Conservation (phyloP, 2,797 vertebrate genomes). For the Simalia tracyae region DNA sequence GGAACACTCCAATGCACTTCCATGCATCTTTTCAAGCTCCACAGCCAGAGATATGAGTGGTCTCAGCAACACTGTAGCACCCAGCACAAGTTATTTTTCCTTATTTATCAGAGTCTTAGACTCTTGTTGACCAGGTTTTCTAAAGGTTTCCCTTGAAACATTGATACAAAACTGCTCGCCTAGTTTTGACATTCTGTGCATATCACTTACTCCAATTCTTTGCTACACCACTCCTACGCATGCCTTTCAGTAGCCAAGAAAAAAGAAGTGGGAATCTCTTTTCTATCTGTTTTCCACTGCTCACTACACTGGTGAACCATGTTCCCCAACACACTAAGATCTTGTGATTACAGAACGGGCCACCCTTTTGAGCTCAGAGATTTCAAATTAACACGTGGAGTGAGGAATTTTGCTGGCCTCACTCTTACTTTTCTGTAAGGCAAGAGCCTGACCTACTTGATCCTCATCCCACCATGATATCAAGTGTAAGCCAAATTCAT, state of each 20-base stretch:
- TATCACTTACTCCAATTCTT: not conserved
- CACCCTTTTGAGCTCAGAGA: not conserved
- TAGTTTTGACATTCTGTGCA: not conserved
- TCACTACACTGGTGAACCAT: not conserved
- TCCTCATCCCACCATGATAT: not conserved
- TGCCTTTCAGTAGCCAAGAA: not conserved
- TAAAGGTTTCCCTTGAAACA: conserved; percentile 7
- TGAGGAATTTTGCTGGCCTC: not conserved
- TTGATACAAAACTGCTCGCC: not conserved
- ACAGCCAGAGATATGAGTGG: not conserved
- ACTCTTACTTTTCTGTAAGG: not conserved
- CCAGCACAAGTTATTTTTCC: not conserved
- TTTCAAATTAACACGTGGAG: not conserved
- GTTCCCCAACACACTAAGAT: not conserved
- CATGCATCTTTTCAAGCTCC: not conserved
- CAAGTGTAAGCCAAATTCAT: not conserved
- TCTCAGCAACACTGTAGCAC: not conserved
- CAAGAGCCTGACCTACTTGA: not conserved
- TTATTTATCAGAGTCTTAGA: conserved; percentile 17
- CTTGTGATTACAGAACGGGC: not conserved
- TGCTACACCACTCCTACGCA: not conserved
- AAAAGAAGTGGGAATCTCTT: not conserved
- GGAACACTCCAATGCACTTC: conserved; percentile 7
- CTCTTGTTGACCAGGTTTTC: not conserved
- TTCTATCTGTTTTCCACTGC: not conserved